Percentiles rank a stretch among this genome's conserved stretches.
These are phyloP conservation scores for Struthio camelus DNA, from an alignment of 2,113 vertebrate genomes.

Conservation along the genomic window DNA sequence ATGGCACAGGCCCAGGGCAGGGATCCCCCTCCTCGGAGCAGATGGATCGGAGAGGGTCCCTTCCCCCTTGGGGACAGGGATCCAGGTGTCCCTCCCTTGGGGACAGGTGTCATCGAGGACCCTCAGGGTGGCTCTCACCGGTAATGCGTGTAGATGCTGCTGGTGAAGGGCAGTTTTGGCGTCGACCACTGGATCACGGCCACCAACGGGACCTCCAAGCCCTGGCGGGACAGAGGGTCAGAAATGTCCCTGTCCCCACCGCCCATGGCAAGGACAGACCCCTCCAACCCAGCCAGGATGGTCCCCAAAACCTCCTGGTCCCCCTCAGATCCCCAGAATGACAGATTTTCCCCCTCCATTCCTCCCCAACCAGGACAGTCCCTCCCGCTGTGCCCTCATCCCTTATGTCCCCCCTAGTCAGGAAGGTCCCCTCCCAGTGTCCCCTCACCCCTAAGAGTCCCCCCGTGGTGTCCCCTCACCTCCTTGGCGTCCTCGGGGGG, in stretches of 20 bases:
- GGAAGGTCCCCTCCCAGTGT: background rate
- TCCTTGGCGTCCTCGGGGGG: slow-evolving; percentile 82
- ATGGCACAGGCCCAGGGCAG: too few relatives aligned
- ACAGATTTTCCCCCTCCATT: background rate
- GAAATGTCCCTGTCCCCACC: too few relatives aligned
- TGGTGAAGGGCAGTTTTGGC: slow-evolving; percentile 90
- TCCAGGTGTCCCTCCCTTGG: background rate
- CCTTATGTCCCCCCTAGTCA: background rate
- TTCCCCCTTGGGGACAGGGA: background rate
- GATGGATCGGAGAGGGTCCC: background rate
- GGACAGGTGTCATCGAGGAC: background rate
- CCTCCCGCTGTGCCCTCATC: too few relatives aligned
- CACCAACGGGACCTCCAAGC: slow-evolving; percentile 90
- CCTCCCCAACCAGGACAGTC: background rate
- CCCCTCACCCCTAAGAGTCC: background rate
- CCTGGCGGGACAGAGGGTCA: slow-evolving; percentile 65
- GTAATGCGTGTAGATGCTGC: slow-evolving; percentile 94
- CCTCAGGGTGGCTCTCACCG: slow-evolving; percentile 48
- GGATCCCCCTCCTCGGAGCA: too few relatives aligned
- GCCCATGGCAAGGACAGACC: too few relatives aligned
- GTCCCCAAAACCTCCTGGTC: background rate
- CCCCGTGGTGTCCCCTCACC: slow-evolving; percentile 64
- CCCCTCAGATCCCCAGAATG: background rate
- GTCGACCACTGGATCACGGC: slow-evolving; percentile 94
- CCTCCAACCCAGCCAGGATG: background rate